phyloP scores from a whole-genome alignment of 2,888 invertebrate species.

The Andrena marginata region DNA sequence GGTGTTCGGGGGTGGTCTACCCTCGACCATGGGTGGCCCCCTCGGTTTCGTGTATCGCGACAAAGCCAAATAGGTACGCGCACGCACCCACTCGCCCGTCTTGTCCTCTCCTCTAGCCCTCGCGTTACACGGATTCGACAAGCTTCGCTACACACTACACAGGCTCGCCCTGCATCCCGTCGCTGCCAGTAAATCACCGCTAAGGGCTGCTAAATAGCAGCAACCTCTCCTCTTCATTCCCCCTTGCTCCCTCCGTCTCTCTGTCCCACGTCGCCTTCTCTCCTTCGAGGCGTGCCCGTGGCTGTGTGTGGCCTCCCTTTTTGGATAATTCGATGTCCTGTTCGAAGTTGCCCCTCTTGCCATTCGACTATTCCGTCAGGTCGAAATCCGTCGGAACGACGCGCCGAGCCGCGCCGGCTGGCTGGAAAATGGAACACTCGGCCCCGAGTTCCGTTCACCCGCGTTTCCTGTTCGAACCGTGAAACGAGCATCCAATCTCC shows the following conservation, averaged over 20 bases:
- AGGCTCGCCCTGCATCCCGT: conserved; percentile 52
- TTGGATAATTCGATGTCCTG: conserved; percentile 61
- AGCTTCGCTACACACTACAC: conserved; percentile 69
- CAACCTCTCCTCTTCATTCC: conserved; percentile 65
- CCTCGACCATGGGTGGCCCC: conserved; percentile 75
- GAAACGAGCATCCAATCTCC: conserved; percentile 58
- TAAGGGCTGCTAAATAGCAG: conserved; percentile 84
- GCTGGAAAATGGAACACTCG: not conserved
- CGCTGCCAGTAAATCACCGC: conserved; percentile 81
- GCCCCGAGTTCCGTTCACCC: not conserved
- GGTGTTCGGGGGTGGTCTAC: conserved; percentile 71
- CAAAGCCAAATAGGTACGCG: conserved; percentile 64
- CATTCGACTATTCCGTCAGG: conserved; percentile 15
- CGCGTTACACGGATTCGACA: conserved; percentile 70
- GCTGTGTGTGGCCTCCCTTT: conserved; percentile 44
- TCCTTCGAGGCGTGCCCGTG: conserved; percentile 72
- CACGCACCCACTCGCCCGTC: conserved; percentile 44
- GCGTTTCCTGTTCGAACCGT: conserved; percentile 65
- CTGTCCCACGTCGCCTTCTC: not conserved
- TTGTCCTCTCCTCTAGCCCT: conserved; percentile 65
- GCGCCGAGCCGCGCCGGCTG: not conserved
- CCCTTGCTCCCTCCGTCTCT: not conserved
- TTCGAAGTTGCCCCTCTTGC: conserved; percentile 37
- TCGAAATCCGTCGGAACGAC: conserved; percentile 24
- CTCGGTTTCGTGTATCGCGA: conserved; percentile 62